phyloP scores from a whole-genome alignment of 2,797 vertebrate genomes.

The Ctenopoma kingsleyae region DNA sequence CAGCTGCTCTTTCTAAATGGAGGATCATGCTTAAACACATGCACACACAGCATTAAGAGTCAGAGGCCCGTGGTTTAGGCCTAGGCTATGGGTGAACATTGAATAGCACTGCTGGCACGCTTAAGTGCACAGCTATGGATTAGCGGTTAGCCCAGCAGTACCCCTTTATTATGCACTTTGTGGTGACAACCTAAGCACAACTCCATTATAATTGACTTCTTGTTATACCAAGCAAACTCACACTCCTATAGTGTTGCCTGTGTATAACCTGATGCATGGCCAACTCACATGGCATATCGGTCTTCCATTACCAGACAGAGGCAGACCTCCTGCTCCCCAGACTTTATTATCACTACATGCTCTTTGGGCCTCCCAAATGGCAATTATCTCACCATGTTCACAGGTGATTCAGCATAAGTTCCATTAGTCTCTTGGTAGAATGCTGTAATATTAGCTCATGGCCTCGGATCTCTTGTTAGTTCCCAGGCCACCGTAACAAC shows the following conservation, averaged over 20 bases:
- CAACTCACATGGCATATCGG: conserved; percentile 68
- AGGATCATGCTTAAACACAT: conserved; percentile 18
- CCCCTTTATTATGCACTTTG: conserved; percentile 72
- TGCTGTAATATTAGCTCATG: conserved; percentile 60
- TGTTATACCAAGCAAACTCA: conserved; percentile 72
- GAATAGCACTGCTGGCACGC: conserved; percentile 61
- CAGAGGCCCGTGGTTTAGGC: conserved; percentile 44
- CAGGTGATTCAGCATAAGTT: conserved; percentile 76
- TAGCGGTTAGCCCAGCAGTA: conserved; percentile 71
- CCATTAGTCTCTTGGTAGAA: conserved; percentile 72
- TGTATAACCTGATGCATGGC: conserved; percentile 69
- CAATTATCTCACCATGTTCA: conserved; percentile 78
- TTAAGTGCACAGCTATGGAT: conserved; percentile 77
- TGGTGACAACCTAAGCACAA: conserved; percentile 72
- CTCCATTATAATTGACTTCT: conserved; percentile 76
- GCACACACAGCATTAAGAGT: conserved; percentile 34
- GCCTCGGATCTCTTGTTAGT: conserved; percentile 61
- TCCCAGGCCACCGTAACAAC: conserved; percentile 36
- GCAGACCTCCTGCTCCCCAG: conserved; percentile 59
- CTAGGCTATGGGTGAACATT: conserved; percentile 42
- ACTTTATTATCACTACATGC: conserved; percentile 75
- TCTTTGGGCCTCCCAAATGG: conserved; percentile 69
- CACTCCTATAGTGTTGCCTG: conserved; percentile 53
- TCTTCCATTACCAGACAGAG: conserved; percentile 72
- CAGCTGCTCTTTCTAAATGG: conserved; percentile 45